A percentile compares a stretch with the other conserved stretches of the same genome.
phyloP scores from a whole-genome alignment of 2,113 vertebrate species.

The Eidolon helvum region DNA sequence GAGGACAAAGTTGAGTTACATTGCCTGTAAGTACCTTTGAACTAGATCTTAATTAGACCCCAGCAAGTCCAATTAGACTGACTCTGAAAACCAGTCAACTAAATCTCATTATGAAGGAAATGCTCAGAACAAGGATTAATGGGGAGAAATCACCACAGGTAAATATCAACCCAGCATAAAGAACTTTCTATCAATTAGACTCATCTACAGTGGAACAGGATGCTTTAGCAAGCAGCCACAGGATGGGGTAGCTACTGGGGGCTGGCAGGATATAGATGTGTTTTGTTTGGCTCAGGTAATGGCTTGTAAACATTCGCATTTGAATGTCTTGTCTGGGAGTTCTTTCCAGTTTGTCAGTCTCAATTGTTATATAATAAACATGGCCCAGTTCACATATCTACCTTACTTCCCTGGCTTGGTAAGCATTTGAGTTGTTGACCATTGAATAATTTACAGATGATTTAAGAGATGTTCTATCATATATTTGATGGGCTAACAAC shows the following conservation, averaged over 20 bases:
- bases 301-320: neutral
- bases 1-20: neutral
- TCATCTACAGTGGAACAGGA: neutral
- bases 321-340: neutral
- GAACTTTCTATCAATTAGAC: neutral
- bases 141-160: neutral
- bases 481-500: neutral
- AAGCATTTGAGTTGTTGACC: neutral
- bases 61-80: neutral
- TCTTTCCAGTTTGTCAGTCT: neutral
- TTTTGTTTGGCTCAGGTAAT: neutral
- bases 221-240: neutral
- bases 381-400: neutral
- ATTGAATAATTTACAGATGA: neutral
- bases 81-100: neutral
- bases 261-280: neutral
- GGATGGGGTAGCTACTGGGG: neutral
- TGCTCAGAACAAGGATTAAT: neutral
- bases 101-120: neutral
- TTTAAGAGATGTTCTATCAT: neutral
- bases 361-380: neutral
- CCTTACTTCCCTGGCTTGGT: neutral
- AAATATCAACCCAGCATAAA: neutral
- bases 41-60: neutral
- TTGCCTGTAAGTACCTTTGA: neutral